Base-by-base conservation (phyloP, 2,797 vertebrate species). In the Crax fasciolata region DNA sequence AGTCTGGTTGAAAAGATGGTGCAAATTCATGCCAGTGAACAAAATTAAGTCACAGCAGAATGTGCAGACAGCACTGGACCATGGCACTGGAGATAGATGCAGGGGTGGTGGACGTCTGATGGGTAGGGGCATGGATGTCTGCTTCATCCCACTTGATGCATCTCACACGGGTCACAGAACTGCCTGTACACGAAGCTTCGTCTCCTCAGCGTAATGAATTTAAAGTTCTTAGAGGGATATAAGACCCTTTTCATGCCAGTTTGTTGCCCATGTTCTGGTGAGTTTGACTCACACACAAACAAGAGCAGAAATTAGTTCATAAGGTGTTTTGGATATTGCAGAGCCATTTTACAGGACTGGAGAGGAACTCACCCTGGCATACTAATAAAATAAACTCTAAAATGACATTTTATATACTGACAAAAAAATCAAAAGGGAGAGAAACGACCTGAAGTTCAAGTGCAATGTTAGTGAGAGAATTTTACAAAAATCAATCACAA, bases 401-500 rank as follows among this genome's bases (percentile, higher is more conserved):
- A 93, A 84, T 62, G 7, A 46, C 2, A 1, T 62, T 66, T 85
- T 58, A 54, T 51, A 58, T 66, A 27, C 54, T 85, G 49, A 65
- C 1, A 2, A 91, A 54, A n/a, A 39, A 75, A 68, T 43, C n/a
- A 72, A 46, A 86, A 65, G 41, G 20, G 25, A 89, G 54, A 67
- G 85, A 85, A 46, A 70, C 55, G 77, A 65, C 7, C 15, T 3
- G 2, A 92, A 68, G 44, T 67, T 89, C 52, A 85, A 66, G 27
- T 2, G 43, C 39, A 79, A 90, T 0, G 3, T 62, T 30, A 89
- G 35, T n/a, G 25, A 57, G 87, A 85, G 41, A 93, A 81, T 28
- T 77, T 59, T 77, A 62, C 75, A 92, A 94, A 93, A 91, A 86
- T 61, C 79, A 87, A 52, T 52, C 73, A 39, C 20, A 28, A 75